Evolutionary conservation across 2,113 vertebrate species (phyloP).

Genomic region (Barnardius zonarius): DNA sequence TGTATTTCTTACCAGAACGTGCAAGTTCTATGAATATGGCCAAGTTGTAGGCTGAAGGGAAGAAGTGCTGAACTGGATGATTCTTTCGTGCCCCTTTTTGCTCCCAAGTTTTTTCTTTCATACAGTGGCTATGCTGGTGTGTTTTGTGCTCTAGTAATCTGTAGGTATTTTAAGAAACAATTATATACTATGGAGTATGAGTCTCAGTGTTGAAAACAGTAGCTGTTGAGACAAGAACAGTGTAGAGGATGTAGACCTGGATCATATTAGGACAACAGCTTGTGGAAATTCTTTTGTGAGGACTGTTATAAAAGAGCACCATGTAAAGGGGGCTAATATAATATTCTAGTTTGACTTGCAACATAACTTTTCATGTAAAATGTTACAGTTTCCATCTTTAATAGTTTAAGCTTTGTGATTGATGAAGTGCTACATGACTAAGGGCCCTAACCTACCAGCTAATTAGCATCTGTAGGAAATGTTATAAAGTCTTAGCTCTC

Average conservation of each 20-base stretch:
- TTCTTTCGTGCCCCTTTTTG: not conserved
- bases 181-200: not conserved
- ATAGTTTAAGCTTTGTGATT: slow-evolving; percentile 52
- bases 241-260: not conserved
- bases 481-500: slow-evolving; percentile 52
- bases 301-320: not conserved
- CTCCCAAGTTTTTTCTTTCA: not conserved
- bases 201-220: not conserved
- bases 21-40: not conserved
- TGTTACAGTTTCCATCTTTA: slow-evolving; percentile 61
- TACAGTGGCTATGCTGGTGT: not conserved
- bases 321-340: not conserved
- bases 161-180: not conserved
- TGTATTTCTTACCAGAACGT: not conserved
- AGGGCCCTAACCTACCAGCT: slow-evolving; percentile 44
- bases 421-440: slow-evolving; percentile 62
- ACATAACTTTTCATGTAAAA: slow-evolving; percentile 46
- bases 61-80: not conserved
- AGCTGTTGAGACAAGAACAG: not conserved
- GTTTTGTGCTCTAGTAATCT: not conserved
- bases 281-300: slow-evolving; percentile 30
- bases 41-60: not conserved
- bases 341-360: slow-evolving; percentile 31
- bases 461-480: slow-evolving; percentile 62
- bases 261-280: slow-evolving; percentile 46